Evolutionary conservation across 1,140 invertebrate genomes (phyloP).

Genomic region (Aphelinus certus): DNA sequence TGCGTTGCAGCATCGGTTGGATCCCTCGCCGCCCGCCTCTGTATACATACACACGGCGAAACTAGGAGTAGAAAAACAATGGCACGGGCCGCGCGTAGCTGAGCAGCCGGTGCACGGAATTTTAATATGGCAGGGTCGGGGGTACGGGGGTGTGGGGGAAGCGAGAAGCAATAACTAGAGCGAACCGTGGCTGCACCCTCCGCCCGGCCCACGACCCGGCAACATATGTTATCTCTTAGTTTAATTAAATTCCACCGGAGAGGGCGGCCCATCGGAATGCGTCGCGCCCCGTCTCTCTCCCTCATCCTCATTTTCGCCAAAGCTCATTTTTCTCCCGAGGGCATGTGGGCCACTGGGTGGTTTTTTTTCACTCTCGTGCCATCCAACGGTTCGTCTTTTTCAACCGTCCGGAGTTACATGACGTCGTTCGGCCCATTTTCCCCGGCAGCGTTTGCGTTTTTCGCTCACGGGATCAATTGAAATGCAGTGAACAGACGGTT

Average conservation of each 20-base stretch:
- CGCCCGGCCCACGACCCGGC: constrained; percentile 36
- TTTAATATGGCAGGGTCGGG: constrained; percentile 61
- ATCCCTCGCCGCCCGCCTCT: too few species aligned
- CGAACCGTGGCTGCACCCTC: constrained; percentile 24
- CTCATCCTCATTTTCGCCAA: background rate
- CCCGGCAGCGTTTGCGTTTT: too few species aligned
- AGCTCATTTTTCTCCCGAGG: too few species aligned
- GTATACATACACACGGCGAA: background rate
- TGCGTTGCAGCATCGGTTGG: too few species aligned
- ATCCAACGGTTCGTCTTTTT: too few species aligned
- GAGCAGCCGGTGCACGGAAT: constrained; percentile 64
- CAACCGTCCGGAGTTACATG: too few species aligned
- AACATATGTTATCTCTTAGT: constrained; percentile 69
- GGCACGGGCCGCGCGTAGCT: constrained; percentile 35
- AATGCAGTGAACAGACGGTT: too few species aligned
- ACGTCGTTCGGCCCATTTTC: too few species aligned
- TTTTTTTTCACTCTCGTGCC: too few species aligned
- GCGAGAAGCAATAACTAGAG: constrained; percentile 59
- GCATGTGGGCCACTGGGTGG: too few species aligned
- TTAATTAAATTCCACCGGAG: constrained; percentile 65
- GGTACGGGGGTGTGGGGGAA: constrained; percentile 44
- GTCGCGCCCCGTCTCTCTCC: constrained; percentile 35
- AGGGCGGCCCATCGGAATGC: constrained; percentile 46
- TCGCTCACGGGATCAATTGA: too few species aligned
- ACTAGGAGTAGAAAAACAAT: constrained; percentile 32